Percentiles rank a stretch among this genome's conserved stretches.
These are phyloP conservation scores for Picathartes gymnocephalus DNA, from an alignment of 2,113 vertebrate genomes.

Conservation along the genomic window DNA sequence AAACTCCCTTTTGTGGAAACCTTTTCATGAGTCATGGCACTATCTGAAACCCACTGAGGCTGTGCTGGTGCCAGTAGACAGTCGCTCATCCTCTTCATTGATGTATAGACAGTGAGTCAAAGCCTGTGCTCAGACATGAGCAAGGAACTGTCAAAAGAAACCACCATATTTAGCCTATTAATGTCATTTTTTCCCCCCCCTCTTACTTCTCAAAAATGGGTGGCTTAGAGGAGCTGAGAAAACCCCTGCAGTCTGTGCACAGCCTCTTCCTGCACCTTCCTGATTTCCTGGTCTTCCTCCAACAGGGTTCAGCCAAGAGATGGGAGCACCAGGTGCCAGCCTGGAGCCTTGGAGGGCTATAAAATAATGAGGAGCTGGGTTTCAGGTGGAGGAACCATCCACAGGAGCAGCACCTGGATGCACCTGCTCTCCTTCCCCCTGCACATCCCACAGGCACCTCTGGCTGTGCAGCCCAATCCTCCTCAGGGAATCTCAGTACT, in stretches of 20 bases:
- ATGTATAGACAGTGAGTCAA: conserved; percentile 66
- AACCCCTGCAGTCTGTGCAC: not conserved
- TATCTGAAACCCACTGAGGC: conserved; percentile 34
- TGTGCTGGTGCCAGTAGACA: conserved; percentile 50
- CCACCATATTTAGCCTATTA: conserved; percentile 18
- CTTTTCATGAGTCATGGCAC: conserved; percentile 49
- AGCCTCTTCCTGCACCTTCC: not conserved
- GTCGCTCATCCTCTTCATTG: conserved; percentile 39
- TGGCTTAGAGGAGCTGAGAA: not conserved
- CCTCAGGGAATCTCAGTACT: not conserved
- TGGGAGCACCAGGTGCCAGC: not conserved
- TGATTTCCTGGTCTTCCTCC: not conserved
- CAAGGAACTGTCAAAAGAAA: conserved; percentile 30
- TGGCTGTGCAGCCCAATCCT: not conserved
- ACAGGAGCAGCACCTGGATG: not conserved
- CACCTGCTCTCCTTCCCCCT: not conserved
- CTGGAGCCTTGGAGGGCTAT: not conserved
- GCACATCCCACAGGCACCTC: not conserved
- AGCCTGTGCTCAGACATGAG: conserved; percentile 25
- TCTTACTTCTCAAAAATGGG: not conserved
- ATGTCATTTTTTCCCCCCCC: not conserved
- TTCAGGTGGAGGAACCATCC: not conserved
- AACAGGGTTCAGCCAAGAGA: not conserved
- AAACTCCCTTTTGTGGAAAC: conserved; percentile 21
- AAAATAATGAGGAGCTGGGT: not conserved